Base-by-base conservation (phyloP, 2,113 vertebrate genomes). In the Bubo blakistoni region DNA sequence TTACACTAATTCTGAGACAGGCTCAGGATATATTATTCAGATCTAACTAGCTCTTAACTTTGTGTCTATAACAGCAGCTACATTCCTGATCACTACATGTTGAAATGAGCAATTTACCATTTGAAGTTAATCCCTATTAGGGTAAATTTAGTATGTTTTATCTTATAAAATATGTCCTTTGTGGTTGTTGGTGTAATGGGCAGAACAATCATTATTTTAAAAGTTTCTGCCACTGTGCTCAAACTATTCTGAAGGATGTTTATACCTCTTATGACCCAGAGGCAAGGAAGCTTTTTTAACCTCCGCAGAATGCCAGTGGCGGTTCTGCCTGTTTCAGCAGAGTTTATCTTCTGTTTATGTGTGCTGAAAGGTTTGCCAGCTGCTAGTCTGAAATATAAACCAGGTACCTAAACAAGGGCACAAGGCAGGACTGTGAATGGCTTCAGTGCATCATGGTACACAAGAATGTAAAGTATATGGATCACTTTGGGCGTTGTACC, bases 341-440 rank as follows among this genome's bases (percentile, higher is more conserved):
- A 76, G 78, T 87, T 91, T 73, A 47, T 79, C 76, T 96, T 66
- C 81, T 85, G 70, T 87, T 94, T 86, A 52, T 57, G 77, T 36
- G 44, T 17, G 34, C 86, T 95, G 81, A 66, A 96, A 92, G 44
- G 57, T 82, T 91, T 91, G 91, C 91, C 57, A 87, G 73, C 92
- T 84, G 36, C 88, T 65, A 6, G 61, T 66, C 85, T 85, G 86
- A 92, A 85, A 79, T 51, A 38, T 54, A 82, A 88, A 73, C n/a
- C 76, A 59, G 69, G 52, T 52, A 46, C 81, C 71, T 66, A 62
- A 93, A 62, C 32, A 77, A 57, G 73, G 44, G 58, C 46, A 65
- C 40, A 54, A 7, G 13, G 26, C 73, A 47, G 86, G 58, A 51
- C 54, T 66, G n/a, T 58, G 89, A 70, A 51, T 69, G 34, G 76